These are phyloP conservation scores for Hypocryptadius cinnamomeus DNA, from an alignment of 2,113 vertebrate genomes.

Conservation along the genomic window DNA sequence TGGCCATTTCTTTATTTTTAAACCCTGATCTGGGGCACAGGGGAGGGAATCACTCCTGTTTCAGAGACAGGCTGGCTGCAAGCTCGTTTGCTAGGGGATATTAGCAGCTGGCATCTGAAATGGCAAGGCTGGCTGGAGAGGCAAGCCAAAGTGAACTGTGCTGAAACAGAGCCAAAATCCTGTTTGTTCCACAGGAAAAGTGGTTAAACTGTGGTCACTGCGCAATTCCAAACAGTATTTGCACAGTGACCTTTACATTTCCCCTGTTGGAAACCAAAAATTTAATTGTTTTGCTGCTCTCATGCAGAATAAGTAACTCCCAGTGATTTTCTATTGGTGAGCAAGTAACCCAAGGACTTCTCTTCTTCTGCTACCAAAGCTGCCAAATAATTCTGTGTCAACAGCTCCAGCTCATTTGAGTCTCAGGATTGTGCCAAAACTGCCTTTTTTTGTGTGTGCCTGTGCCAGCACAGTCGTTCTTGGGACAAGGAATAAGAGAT, in stretches of 20 bases:
- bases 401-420: neutral
- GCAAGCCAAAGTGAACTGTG: conserved; percentile 11
- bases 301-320: neutral
- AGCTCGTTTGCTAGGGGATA: neutral
- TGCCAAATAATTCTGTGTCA: neutral
- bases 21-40: neutral
- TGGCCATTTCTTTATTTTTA: conserved; percentile 27
- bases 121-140: neutral
- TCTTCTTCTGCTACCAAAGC: neutral
- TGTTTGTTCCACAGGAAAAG: conserved; percentile 15
- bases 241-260: neutral
- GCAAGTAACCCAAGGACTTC: neutral
- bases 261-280: neutral
- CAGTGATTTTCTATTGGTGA: neutral
- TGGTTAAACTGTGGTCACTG: neutral
- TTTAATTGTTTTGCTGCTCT: neutral
- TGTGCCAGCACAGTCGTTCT: neutral
- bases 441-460: rapidly evolving
- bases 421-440: neutral
- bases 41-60: neutral
- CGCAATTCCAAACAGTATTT: neutral
- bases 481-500: neutral
- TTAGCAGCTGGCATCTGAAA: conserved; percentile 13
- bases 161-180: neutral
- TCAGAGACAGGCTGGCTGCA: neutral